These are phyloP conservation scores for Staurois parvus DNA, from an alignment of 2,797 vertebrate genomes.

Conservation along the genomic window DNA sequence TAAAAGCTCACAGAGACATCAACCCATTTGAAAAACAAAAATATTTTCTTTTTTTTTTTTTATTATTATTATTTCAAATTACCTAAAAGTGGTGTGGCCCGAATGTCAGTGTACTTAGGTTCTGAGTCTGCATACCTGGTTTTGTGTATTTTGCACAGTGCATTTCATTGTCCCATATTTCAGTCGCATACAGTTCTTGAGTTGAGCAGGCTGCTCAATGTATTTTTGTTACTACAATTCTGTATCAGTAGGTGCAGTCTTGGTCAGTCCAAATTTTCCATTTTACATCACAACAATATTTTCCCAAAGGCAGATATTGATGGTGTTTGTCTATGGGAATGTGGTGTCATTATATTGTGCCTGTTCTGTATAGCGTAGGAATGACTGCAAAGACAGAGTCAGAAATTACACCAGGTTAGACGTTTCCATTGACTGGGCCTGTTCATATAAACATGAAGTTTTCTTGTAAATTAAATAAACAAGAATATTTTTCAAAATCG, in stretches of 20 bases:
- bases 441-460: slow-evolving; percentile 26
- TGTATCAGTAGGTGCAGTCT: slow-evolving; percentile 22
- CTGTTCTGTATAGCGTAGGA: slow-evolving; percentile 42
- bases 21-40: slow-evolving; percentile 40
- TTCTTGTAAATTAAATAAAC: slow-evolving; percentile 53
- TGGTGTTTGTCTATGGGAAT: slow-evolving; percentile 45
- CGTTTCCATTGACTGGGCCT: slow-evolving; percentile 20
- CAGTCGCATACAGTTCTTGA: slow-evolving; percentile 9
- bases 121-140: background rate
- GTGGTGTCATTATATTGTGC: slow-evolving; percentile 56
- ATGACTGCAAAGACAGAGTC: slow-evolving; percentile 23
- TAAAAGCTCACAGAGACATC: slow-evolving; percentile 32
- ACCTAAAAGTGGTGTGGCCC: slow-evolving; percentile 27
- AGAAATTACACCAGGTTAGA: slow-evolving; percentile 26
- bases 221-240: slow-evolving; percentile 13
- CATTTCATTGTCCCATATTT: slow-evolving; percentile 28
- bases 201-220: background rate
- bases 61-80: background rate
- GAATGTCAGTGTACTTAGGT: background rate
- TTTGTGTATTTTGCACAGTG: slow-evolving; percentile 3
- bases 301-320: slow-evolving; percentile 49
- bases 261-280: slow-evolving; percentile 13
- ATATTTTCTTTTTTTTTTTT: background rate
- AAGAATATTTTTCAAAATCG: slow-evolving; percentile 47
- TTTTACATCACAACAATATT: slow-evolving; percentile 26